Conservation (phyloP, 2,113 vertebrate genomes). For the Alethe diademata region DNA sequence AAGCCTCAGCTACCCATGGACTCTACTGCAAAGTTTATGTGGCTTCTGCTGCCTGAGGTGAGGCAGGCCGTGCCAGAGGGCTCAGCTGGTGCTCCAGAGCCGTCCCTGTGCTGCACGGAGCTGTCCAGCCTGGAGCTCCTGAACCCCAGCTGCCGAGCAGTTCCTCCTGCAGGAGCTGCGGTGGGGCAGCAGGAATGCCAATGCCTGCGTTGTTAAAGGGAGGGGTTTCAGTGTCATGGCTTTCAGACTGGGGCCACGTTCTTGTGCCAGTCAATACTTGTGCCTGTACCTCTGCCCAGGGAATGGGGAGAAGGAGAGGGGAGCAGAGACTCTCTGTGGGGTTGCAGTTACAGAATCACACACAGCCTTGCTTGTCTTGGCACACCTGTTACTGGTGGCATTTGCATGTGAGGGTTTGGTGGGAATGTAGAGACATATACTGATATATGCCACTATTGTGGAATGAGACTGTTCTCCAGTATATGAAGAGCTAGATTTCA, state of each 20-base stretch:
- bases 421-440: neutral
- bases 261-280: neutral
- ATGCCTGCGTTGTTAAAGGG: neutral
- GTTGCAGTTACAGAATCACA: neutral
- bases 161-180: neutral
- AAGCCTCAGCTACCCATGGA: neutral
- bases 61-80: neutral
- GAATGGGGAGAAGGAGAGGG: neutral
- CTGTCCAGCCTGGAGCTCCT: neutral
- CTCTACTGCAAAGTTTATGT: neutral
- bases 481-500: neutral
- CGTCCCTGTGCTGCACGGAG: neutral
- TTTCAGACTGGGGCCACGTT: neutral
- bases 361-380: neutral
- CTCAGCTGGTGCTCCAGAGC: neutral
- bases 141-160: neutral
- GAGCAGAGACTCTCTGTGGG: neutral
- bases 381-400: accelerated
- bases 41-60: neutral
- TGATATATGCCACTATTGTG: accelerated
- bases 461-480: neutral
- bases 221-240: neutral
- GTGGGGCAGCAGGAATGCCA: neutral
- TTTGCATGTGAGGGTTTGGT: neutral
- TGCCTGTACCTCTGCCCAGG: accelerated